Conservation (phyloP, 1,140 invertebrate species). For the Drusus annulatus region DNA sequence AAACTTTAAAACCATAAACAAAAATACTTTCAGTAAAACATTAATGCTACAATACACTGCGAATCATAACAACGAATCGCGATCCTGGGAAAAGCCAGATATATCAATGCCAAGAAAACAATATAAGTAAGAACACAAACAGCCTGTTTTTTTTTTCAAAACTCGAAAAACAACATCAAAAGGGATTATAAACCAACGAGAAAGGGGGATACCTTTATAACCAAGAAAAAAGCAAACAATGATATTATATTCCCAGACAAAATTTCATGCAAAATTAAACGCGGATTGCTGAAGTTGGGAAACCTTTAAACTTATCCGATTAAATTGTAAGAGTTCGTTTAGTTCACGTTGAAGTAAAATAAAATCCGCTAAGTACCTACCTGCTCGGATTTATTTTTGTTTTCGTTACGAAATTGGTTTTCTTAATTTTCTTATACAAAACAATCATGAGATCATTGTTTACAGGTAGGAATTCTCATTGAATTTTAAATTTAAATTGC, state of each 20-base stretch:
- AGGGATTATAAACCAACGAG: no score
- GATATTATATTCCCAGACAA: not conserved
- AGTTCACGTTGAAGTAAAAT: conserved; percentile 4
- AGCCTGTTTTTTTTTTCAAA: no score
- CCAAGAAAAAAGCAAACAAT: no score
- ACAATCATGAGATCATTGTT: not conserved
- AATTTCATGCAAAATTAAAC: conserved; percentile 21
- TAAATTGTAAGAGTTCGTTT: conserved; percentile 14
- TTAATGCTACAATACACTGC: no score
- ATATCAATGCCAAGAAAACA: no score
- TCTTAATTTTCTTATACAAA: conserved; percentile 4
- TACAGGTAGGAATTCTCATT: not conserved
- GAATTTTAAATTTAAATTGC: not conserved
- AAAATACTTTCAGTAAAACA: no score
- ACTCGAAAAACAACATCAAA: no score
- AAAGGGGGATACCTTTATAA: no score
- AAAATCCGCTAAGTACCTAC: conserved; percentile 7
- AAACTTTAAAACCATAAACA: no score
- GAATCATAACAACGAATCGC: no score
- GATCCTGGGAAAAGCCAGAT: no score
- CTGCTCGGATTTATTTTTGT: not conserved
- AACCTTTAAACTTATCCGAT: conserved; percentile 19
- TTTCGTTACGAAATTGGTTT: conserved; percentile 1
- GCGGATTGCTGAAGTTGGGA: not conserved
- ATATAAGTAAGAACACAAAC: no score